Conservation (phyloP, 2,113 vertebrate species). For the Elanoides forficatus region DNA sequence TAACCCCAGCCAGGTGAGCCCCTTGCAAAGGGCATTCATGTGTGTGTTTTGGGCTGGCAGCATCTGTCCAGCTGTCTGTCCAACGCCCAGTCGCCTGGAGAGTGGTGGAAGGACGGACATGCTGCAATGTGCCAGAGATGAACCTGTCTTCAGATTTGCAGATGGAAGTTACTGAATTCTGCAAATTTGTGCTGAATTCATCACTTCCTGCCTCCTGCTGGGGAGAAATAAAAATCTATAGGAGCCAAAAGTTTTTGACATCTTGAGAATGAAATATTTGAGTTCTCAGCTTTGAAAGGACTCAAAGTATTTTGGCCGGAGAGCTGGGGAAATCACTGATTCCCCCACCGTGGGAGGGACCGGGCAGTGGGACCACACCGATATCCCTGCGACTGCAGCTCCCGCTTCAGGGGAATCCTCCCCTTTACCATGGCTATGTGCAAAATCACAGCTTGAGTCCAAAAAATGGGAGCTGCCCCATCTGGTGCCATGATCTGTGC, state of each 20-base stretch:
- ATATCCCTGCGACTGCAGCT: not conserved
- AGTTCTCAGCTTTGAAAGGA: not conserved
- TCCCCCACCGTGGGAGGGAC: not conserved
- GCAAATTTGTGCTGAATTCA: not conserved
- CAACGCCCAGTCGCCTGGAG: not conserved
- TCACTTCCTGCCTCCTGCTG: not conserved
- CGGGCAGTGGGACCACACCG: not conserved
- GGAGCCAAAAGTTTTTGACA: not conserved
- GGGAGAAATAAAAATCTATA: not conserved
- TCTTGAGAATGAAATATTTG: not conserved
- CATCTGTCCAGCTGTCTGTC: not conserved
- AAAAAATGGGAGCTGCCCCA: not conserved
- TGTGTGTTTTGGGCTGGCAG: not conserved
- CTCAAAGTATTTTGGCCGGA: not conserved
- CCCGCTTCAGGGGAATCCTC: rapidly evolving
- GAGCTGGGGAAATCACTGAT: not conserved
- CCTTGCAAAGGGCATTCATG: not conserved
- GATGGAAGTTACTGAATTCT: not conserved
- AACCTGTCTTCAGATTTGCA: not conserved
- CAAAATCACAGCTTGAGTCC: not conserved
- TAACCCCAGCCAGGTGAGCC: not conserved
- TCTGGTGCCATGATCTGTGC: not conserved
- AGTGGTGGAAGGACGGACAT: not conserved
- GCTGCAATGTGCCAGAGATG: not conserved
- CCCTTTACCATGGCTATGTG: not conserved